A percentile compares a stretch with the other conserved stretches of the same genome.
phyloP scores from a whole-genome alignment of 2,113 vertebrate species.

The Laticauda laticaudata region DNA sequence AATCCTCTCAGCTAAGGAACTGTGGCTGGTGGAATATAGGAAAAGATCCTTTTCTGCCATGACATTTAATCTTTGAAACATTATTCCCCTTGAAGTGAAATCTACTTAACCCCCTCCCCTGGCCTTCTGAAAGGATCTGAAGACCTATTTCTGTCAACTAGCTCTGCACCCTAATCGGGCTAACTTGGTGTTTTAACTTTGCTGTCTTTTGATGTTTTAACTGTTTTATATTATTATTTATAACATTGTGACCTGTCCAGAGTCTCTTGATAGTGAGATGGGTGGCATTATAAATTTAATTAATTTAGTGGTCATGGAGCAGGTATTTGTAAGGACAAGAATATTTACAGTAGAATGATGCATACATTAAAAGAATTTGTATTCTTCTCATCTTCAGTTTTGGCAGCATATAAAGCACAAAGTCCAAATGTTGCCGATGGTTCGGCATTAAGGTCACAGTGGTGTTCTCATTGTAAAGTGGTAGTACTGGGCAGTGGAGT shows the following conservation, averaged over 20 bases:
- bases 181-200: background rate
- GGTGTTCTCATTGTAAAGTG: slow-evolving; percentile 91
- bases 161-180: background rate
- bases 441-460: slow-evolving; percentile 75
- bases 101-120: background rate
- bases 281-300: background rate
- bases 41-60: background rate
- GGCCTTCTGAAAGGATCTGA: background rate
- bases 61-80: background rate
- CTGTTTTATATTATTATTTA: background rate
- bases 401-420: slow-evolving; percentile 71
- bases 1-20: too few relatives aligned
- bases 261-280: background rate
- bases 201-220: background rate
- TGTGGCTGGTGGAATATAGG: too few relatives aligned
- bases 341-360: background rate
- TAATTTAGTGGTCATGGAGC: background rate
- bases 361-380: background rate
- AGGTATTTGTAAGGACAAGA: background rate
- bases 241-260: background rate
- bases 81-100: background rate
- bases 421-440: slow-evolving; percentile 58
- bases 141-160: background rate
- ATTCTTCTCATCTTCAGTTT: slow-evolving; percentile 60
- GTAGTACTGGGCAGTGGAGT: slow-evolving; percentile 89